Evolutionary conservation across 2,113 vertebrate species (phyloP).

Genomic region (Physeter macrocephalus): DNA sequence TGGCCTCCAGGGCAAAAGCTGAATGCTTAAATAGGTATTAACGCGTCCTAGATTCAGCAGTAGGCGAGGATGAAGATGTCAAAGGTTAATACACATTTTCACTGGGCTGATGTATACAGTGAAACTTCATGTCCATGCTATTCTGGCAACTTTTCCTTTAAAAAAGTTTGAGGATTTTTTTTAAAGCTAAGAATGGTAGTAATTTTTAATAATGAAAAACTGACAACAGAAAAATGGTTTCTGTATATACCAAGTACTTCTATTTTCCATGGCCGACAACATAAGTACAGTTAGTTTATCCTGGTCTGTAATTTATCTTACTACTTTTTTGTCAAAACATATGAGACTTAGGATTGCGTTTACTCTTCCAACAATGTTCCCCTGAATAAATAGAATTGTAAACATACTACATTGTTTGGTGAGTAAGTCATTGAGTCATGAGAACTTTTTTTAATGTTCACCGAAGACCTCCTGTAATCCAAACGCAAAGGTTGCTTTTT

Average conservation of each 20-base stretch:
- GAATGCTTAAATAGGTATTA: constrained; percentile 68
- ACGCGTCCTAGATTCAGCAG: constrained; percentile 32
- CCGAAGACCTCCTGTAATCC: background rate
- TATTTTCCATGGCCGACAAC: background rate
- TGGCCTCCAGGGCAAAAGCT: constrained; percentile 34
- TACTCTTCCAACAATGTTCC: constrained; percentile 29
- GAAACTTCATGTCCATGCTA: constrained; percentile 58
- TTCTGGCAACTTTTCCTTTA: constrained; percentile 44
- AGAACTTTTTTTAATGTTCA: background rate
- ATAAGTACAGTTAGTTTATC: constrained; percentile 28
- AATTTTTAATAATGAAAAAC: constrained; percentile 56
- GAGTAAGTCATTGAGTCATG: background rate
- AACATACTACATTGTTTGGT: background rate
- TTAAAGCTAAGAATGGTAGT: background rate
- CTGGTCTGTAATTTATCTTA: constrained; percentile 45
- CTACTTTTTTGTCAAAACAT: constrained; percentile 36
- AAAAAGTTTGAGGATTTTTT: constrained; percentile 37
- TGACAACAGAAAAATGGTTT: constrained; percentile 17
- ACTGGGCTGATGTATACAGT: constrained; percentile 64
- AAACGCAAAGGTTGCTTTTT: background rate
- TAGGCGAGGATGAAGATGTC: constrained; percentile 31
- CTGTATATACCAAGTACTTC: background rate
- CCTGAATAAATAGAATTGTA: constrained; percentile 13
- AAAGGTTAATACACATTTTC: constrained; percentile 68
- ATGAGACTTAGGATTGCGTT: constrained; percentile 18